Evolutionary conservation across 1,140 invertebrate genomes (phyloP).

Genomic region (Trichonephila clavipes): DNA sequence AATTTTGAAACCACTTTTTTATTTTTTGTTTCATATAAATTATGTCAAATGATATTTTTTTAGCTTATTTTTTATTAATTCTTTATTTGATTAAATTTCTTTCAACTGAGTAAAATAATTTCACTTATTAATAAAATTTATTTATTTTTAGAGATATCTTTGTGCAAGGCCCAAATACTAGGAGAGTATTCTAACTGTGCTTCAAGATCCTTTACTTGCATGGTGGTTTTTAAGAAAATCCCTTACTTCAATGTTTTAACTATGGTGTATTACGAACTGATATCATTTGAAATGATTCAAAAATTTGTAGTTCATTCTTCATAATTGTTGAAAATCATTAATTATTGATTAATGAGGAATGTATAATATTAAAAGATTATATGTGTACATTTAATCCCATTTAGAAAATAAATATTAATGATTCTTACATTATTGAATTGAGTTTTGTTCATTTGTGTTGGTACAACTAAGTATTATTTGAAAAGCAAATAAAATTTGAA

Average conservation of each 20-base stretch:
- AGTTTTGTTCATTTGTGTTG: not conserved
- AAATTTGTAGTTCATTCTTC: conserved; percentile 2
- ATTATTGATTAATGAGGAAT: not conserved
- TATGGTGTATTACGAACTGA: not conserved
- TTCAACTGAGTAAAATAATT: too few relatives aligned
- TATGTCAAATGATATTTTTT: too few relatives aligned
- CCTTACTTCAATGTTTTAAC: not conserved
- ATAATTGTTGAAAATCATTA: not conserved
- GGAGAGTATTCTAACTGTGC: not conserved
- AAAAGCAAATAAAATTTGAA: too few relatives aligned
- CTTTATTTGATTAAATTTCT: too few relatives aligned
- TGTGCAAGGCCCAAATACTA: not conserved
- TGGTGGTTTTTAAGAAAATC: conserved; percentile 10
- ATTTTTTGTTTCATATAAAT: too few relatives aligned
- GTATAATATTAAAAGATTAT: not conserved
- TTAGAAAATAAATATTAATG: conserved; percentile 11
- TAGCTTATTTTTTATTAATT: too few relatives aligned
- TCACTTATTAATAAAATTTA: too few relatives aligned
- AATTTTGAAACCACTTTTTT: too few relatives aligned
- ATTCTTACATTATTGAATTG: not conserved
- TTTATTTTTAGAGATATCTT: not conserved
- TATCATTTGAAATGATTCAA: not conserved
- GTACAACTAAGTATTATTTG: too few relatives aligned
- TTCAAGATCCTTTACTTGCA: not conserved
- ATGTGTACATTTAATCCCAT: conserved; percentile 28